These are phyloP conservation scores for Sisyra nigra DNA, from an alignment of 2,888 invertebrate species.

Conservation along the genomic window DNA sequence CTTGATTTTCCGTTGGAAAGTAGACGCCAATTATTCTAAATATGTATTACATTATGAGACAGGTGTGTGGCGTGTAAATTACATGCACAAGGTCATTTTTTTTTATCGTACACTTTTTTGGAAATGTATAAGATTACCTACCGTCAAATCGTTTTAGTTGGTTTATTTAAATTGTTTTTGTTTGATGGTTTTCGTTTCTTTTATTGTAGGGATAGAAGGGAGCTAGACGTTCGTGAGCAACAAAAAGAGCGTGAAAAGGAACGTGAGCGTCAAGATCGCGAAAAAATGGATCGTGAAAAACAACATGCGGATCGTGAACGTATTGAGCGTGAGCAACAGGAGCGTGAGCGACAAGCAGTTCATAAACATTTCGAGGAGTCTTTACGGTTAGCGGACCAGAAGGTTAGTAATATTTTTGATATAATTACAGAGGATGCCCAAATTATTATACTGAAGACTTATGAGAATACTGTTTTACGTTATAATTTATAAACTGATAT, in stretches of 20 bases:
- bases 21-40: background rate
- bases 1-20: background rate
- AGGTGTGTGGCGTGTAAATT: too few relatives aligned
- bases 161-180: too few relatives aligned
- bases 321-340: slow-evolving; percentile 26
- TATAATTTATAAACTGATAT: too few relatives aligned
- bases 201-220: slow-evolving; percentile 40
- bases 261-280: slow-evolving; percentile 32
- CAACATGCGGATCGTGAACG: slow-evolving; percentile 34
- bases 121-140: too few relatives aligned
- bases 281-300: slow-evolving; percentile 31
- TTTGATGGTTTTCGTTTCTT: background rate
- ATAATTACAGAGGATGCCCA: too few relatives aligned
- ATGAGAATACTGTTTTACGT: too few relatives aligned
- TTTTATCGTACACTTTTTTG: too few relatives aligned
- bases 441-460: too few relatives aligned
- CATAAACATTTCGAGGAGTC: slow-evolving; percentile 85
- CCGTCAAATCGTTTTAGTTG: background rate
- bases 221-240: slow-evolving; percentile 50
- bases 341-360: slow-evolving; percentile 50
- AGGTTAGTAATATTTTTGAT: slow-evolving; percentile 45
- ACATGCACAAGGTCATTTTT: too few relatives aligned
- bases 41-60: background rate
- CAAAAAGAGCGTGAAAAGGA: slow-evolving; percentile 32
- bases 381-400: slow-evolving; percentile 57